phyloP scores from a whole-genome alignment of 2,888 invertebrate species.

The Eilema griseolum region DNA sequence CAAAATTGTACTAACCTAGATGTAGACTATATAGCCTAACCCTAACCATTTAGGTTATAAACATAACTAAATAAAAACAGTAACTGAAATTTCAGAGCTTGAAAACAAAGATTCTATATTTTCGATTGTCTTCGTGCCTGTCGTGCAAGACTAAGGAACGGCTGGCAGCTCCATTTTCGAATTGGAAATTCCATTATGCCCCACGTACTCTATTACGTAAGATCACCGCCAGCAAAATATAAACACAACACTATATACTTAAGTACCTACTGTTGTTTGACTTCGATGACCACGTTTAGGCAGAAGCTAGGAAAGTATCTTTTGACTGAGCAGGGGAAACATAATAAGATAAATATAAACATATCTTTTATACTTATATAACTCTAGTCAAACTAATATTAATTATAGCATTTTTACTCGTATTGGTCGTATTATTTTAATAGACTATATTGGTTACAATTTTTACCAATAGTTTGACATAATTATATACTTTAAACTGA shows the following conservation, averaged over 20 bases:
- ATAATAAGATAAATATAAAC: no score
- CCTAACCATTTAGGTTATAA: neutral
- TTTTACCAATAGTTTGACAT: no score
- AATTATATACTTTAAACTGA: no score
- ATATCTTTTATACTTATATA: no score
- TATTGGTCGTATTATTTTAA: no score
- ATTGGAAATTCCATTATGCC: constrained; percentile 1
- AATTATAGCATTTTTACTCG: no score
- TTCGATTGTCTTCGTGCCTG: neutral
- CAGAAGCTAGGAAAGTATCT: no score
- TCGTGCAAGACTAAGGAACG: neutral
- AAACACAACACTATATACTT: neutral
- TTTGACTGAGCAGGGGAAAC: no score
- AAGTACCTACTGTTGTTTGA: neutral
- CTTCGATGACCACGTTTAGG: no score
- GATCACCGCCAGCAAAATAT: constrained; percentile 1
- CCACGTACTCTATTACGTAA: constrained; percentile 4
- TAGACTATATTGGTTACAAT: no score
- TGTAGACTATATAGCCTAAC: neutral
- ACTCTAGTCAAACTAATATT: no score
- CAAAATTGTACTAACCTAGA: neutral
- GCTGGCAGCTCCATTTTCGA: neutral
- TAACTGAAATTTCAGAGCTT: neutral
- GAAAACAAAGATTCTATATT: neutral
- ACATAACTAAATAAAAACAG: neutral